Conservation (phyloP, 37 sponge, comb jelly and placozoan species). For the Chondrilla cf. caribensis region DNA sequence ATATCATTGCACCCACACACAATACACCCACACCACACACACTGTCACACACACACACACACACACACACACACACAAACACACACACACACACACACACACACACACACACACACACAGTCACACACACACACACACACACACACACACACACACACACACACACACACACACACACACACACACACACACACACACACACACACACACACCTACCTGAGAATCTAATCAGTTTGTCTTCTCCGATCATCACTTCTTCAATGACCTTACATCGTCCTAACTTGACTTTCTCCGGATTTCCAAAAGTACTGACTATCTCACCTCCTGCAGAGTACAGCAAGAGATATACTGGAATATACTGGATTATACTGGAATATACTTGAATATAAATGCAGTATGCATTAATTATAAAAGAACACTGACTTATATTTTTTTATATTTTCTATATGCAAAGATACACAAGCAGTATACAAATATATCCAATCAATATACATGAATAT, state of each 20-base stretch:
- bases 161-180: slow-evolving; percentile 1
- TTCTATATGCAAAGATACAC: no score
- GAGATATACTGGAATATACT: no score
- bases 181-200: no score
- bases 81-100: neutral
- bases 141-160: neutral
- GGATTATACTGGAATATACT: no score
- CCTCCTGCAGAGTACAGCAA: slow-evolving; percentile 47
- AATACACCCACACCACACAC: neutral
- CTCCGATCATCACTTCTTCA: slow-evolving; percentile 98
- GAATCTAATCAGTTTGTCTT: slow-evolving; percentile 83
- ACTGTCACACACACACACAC: neutral
- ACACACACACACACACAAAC: neutral
- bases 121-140: slow-evolving; percentile 2
- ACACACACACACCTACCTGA: slow-evolving; percentile 13
- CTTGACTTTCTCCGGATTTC: slow-evolving; percentile 88
- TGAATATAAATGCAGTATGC: no score
- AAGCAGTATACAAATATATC: no score
- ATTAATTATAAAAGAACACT: no score
- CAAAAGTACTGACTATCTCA: slow-evolving; percentile 99
- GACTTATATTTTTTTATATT: no score
- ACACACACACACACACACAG: slow-evolving; percentile 24
- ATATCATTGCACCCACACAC: neutral
- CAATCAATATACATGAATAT: no score
- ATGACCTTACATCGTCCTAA: slow-evolving; percentile 94